Evolutionary conservation across 2,113 vertebrate species (phyloP), one percentile per base, ranked within the genome.

Genomic region (Boleophthalmus pectinirostris): DNA sequence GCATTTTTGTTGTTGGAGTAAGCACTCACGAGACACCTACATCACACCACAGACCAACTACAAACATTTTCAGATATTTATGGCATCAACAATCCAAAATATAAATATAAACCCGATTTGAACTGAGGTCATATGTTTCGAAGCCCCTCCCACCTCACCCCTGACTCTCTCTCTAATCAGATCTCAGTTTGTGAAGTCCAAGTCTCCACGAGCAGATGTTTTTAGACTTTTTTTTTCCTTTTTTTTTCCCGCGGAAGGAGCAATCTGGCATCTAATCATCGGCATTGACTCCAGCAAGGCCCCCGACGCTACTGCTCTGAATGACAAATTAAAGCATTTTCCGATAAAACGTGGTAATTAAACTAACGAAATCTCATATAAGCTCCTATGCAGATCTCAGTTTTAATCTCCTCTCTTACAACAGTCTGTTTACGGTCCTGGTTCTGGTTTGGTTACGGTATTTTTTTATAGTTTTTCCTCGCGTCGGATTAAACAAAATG

Each of bases 321-420:
- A 91, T 90, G 87, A 82, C 83, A 90, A 92, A 91, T 90, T 90
- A 89, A 90, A 90, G 89, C 82, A 6, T 88, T 92, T 92, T 90
- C 84, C 84, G 88, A 33, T 33, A 91, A 90, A 90, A 89, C 87
- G 87, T 86, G 70, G 87, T 92, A 91, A 92, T 92, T 91, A 43
- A 43, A 43, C 38, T 43, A 89, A 85, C 90, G 90, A 90, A 92
- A 92, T 91, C 88, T 77, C 84, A 87, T 66, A 82, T 91, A 90
- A 92, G 84, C 90, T 87, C 65, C 56, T 23, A 3, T 25, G 68
- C 80, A 89, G 90, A 92, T 92, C 91, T 87, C 86, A 81, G 82
- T 90, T 61, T 84, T 92, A 91, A 92, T 91, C 91, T 92, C 77
- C 15, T 82, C 80, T 85, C 80, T 54, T 1, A 18, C 51, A 5